phyloP scores from a whole-genome alignment of 2,888 invertebrate species.

The Mechanitis messenoides region DNA sequence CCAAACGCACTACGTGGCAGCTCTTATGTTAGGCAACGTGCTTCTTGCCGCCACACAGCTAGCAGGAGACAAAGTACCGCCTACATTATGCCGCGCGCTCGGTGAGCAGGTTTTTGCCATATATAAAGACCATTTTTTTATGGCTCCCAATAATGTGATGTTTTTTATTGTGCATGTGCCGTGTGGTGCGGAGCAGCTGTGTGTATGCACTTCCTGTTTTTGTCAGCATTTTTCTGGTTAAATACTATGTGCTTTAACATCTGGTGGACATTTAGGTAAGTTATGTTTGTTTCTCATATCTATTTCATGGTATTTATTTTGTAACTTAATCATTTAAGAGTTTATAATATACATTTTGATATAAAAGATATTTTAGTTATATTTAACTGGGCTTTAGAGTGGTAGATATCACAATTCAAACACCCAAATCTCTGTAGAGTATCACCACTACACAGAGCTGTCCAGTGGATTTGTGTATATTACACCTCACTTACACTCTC shows the following conservation, averaged over 20 bases:
- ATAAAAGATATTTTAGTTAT: too few species aligned
- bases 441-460: too few species aligned
- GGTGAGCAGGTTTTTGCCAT: slow-evolving; percentile 72
- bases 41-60: slow-evolving; percentile 87
- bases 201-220: slow-evolving; percentile 90
- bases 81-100: slow-evolving; percentile 79
- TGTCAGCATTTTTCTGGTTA: slow-evolving; percentile 94
- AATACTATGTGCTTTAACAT: slow-evolving; percentile 97
- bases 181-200: slow-evolving; percentile 78
- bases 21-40: slow-evolving; percentile 87
- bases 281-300: slow-evolving; percentile 27
- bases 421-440: too few species aligned
- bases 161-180: slow-evolving; percentile 34
- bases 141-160: slow-evolving; percentile 36
- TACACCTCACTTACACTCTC: not conserved
- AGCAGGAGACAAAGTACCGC: slow-evolving; percentile 77
- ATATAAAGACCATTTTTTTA: not conserved
- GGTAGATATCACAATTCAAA: too few species aligned
- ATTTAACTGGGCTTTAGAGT: too few species aligned
- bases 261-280: slow-evolving; percentile 95
- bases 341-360: too few species aligned
- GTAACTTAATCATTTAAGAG: too few species aligned
- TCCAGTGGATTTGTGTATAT: too few species aligned
- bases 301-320: too few species aligned
- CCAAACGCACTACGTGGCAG: slow-evolving; percentile 90